Conservation (phyloP, 2,888 invertebrate genomes). For the Euproctis similis region DNA sequence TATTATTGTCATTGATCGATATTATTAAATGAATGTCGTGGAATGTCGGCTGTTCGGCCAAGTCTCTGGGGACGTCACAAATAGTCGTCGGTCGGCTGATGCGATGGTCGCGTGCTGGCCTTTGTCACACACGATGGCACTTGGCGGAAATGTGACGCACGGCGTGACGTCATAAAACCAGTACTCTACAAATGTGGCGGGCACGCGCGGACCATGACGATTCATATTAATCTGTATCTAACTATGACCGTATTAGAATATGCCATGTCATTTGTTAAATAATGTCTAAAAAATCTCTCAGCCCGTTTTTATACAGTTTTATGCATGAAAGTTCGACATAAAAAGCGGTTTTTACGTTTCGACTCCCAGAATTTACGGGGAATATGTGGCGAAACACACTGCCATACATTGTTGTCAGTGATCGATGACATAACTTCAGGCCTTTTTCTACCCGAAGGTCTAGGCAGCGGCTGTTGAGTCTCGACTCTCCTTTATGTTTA, state of each 20-base stretch:
- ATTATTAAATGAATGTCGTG: slow-evolving; percentile 4
- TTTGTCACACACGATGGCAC: slow-evolving; percentile 24
- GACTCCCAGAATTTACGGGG: too few relatives aligned
- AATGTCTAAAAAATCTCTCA: too few relatives aligned
- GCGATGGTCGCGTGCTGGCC: slow-evolving; percentile 29
- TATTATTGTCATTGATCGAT: background rate
- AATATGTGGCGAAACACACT: too few relatives aligned
- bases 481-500: too few relatives aligned
- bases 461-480: too few relatives aligned
- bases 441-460: too few relatives aligned
- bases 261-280: too few relatives aligned
- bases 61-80: slow-evolving; percentile 12
- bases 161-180: slow-evolving; percentile 24
- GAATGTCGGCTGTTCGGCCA: slow-evolving; percentile 8
- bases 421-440: too few relatives aligned
- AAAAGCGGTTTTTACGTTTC: too few relatives aligned
- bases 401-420: too few relatives aligned
- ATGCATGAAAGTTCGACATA: too few relatives aligned
- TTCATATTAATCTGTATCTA: slow-evolving; percentile 8
- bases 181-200: slow-evolving; percentile 24
- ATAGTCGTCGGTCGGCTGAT: slow-evolving; percentile 17
- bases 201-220: slow-evolving; percentile 13
- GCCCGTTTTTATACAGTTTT: too few relatives aligned
- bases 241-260: slow-evolving; percentile 5
- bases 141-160: slow-evolving; percentile 24